Evolutionary conservation across 2,888 invertebrate genomes (phyloP).

Genomic region (Mycogona germanica): DNA sequence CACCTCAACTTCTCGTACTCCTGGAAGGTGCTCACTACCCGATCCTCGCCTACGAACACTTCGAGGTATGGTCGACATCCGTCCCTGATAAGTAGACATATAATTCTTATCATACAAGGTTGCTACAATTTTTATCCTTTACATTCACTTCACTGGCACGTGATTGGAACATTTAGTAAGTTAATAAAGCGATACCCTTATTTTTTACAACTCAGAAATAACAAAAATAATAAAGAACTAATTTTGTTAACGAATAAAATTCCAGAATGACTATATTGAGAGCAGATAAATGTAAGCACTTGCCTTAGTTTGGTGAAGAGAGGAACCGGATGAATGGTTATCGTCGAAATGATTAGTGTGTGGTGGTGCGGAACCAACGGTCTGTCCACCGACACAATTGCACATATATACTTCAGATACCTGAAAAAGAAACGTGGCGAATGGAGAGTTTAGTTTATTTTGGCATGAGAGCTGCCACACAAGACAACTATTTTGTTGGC

Average conservation of each 20-base stretch:
- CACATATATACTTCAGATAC: slow-evolving; percentile 75
- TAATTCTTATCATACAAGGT: slow-evolving; percentile 10
- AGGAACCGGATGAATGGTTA: slow-evolving; percentile 79
- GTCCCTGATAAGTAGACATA: slow-evolving; percentile 46
- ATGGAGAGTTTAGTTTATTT: no score
- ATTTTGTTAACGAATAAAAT: neutral
- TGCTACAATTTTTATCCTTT: no score
- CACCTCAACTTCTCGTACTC: slow-evolving; percentile 82
- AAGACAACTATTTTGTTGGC: no score
- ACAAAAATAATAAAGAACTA: neutral
- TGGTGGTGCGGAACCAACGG: slow-evolving; percentile 66
- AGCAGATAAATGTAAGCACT: slow-evolving; percentile 19
- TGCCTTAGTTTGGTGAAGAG: slow-evolving; percentile 81
- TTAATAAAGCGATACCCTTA: neutral
- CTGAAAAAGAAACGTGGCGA: slow-evolving; percentile 41
- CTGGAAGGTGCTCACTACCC: slow-evolving; percentile 65
- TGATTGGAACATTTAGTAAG: no score
- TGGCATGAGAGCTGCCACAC: no score
- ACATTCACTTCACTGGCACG: no score
- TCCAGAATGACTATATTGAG: neutral
- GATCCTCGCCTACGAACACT: slow-evolving; percentile 74
- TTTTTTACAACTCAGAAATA: neutral
- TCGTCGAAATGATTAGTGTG: slow-evolving; percentile 63
- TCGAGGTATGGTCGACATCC: slow-evolving; percentile 90
- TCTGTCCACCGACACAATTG: slow-evolving; percentile 52